phyloP scores from a whole-genome alignment of 2,113 vertebrate genomes.

The Centropus bengalensis region DNA sequence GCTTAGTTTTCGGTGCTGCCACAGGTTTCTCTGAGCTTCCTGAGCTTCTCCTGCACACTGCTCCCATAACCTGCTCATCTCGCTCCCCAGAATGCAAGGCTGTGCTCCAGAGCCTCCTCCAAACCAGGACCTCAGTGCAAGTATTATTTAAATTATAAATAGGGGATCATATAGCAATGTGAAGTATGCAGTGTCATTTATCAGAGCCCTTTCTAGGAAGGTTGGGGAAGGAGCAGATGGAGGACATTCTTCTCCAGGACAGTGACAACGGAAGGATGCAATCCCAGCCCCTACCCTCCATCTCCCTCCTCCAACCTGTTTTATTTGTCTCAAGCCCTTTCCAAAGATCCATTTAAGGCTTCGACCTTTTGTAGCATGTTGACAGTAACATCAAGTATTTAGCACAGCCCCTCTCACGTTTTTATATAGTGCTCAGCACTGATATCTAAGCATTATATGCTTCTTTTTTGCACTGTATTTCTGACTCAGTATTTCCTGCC shows the following conservation, averaged over 20 bases:
- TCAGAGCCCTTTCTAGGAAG: background rate
- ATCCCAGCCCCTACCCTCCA: background rate
- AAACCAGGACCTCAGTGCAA: background rate
- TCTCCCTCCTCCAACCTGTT: background rate
- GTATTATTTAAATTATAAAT: background rate
- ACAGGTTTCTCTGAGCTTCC: background rate
- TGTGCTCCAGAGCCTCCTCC: background rate
- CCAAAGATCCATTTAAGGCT: conserved; percentile 39
- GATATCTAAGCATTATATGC: conserved; percentile 1
- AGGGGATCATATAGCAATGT: background rate
- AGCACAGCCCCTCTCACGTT: conserved; percentile 10
- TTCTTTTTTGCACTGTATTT: conserved; percentile 50
- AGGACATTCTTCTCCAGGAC: background rate
- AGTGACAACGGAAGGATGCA: background rate
- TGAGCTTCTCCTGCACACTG: background rate
- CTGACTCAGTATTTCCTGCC: conserved; percentile 72
- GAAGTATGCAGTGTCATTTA: background rate
- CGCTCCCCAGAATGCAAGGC: background rate
- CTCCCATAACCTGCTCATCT: background rate
- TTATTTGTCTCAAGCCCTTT: conserved; percentile 37
- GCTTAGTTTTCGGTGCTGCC: background rate
- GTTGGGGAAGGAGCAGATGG: background rate
- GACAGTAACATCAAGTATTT: conserved; percentile 44
- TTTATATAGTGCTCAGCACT: background rate
- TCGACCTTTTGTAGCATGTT: background rate